Evolutionary conservation across 2,113 vertebrate species (phyloP).

Genomic region (Amia ocellicauda): DNA sequence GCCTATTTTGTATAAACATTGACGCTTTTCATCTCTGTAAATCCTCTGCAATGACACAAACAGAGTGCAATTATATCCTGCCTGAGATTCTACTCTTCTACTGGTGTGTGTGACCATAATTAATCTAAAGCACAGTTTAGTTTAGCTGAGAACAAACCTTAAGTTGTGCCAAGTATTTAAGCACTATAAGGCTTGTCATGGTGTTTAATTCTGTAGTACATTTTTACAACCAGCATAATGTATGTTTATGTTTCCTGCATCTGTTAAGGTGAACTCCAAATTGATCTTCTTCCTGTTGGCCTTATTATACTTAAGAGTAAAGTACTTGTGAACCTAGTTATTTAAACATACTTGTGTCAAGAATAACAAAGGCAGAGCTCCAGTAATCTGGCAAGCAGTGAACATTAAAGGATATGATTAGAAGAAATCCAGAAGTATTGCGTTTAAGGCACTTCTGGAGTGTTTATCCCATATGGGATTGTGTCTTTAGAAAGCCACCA

Average conservation of each 20-base stretch:
- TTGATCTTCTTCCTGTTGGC: slow-evolving; percentile 1
- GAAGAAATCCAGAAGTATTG: not conserved
- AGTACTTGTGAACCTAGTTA: slow-evolving; percentile 13
- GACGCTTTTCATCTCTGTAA: too few species aligned
- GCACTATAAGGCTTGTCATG: slow-evolving; percentile 18
- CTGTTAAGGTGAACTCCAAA: slow-evolving; percentile 16
- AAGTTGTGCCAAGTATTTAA: not conserved
- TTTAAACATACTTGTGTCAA: slow-evolving; percentile 18
- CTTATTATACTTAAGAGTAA: not conserved
- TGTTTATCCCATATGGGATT: too few species aligned
- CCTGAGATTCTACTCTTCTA: too few species aligned
- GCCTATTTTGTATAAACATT: too few species aligned
- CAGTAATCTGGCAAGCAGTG: not conserved
- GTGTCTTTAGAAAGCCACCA: too few species aligned
- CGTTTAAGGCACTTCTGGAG: slow-evolving; percentile 9
- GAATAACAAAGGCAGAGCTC: slow-evolving; percentile 13
- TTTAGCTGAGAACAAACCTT: not conserved
- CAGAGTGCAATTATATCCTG: too few species aligned
- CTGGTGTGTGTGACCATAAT: too few species aligned
- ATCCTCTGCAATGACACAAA: too few species aligned
- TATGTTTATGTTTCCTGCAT: slow-evolving; percentile 21
- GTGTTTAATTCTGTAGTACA: not conserved
- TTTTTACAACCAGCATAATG: slow-evolving; percentile 8
- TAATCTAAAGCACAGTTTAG: too few species aligned
- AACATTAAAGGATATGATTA: slow-evolving; percentile 13